Percentiles rank a stretch among this genome's conserved stretches.
phyloP scores from a whole-genome alignment of 2,888 invertebrate species.

The Monochamus alternatus region DNA sequence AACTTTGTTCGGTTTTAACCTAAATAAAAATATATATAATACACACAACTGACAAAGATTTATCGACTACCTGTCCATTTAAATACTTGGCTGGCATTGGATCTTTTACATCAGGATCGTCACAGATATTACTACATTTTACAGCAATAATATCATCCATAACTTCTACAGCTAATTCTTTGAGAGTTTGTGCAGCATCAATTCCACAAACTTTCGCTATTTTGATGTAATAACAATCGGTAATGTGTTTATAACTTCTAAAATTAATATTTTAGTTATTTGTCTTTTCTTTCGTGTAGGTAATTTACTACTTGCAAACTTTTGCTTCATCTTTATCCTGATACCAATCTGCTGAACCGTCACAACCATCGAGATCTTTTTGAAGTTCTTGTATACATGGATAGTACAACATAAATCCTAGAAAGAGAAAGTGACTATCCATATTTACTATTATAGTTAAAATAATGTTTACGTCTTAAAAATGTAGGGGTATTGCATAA shows the following conservation, averaged over 20 bases:
- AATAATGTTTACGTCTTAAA: slow-evolving; percentile 43
- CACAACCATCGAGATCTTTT: slow-evolving; percentile 72
- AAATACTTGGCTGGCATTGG: slow-evolving; percentile 61
- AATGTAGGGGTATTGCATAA: slow-evolving; percentile 66
- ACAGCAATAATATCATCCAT: slow-evolving; percentile 62
- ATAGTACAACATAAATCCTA: slow-evolving; percentile 54
- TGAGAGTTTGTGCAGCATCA: slow-evolving; percentile 69
- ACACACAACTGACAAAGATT: not conserved
- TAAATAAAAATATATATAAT: slow-evolving; percentile 7
- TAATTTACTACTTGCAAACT: slow-evolving; percentile 69
- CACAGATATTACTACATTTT: slow-evolving; percentile 58
- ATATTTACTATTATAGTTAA: not conserved
- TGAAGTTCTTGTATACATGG: slow-evolving; percentile 67
- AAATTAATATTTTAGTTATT: slow-evolving; percentile 45
- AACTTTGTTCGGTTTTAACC: not conserved
- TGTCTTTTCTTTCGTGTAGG: not conserved
- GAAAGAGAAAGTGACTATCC: slow-evolving; percentile 14
- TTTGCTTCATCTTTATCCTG: slow-evolving; percentile 69
- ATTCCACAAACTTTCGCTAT: slow-evolving; percentile 72
- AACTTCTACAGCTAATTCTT: slow-evolving; percentile 62
- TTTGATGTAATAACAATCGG: slow-evolving; percentile 73
- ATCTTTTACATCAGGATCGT: slow-evolving; percentile 58
- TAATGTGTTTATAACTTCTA: slow-evolving; percentile 71
- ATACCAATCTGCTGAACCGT: slow-evolving; percentile 74
- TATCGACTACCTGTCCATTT: slow-evolving; percentile 42